Conservation (phyloP, 2,888 invertebrate species). For the Ophion ventricosus region DNA sequence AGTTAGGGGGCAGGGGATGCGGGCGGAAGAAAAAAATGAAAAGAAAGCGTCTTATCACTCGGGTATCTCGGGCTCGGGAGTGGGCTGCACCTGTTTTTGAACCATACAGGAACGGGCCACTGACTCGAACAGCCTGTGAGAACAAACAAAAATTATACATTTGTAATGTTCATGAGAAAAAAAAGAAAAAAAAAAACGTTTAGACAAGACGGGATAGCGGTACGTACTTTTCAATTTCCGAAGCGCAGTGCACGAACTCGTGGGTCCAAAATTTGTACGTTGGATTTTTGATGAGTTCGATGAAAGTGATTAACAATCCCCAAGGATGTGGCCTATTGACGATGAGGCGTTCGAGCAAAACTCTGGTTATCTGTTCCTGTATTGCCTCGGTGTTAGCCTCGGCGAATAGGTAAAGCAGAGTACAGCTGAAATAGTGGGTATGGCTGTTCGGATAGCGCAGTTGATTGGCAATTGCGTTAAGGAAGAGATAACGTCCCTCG, state of each 20-base stretch:
- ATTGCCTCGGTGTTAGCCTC: slow-evolving; percentile 99
- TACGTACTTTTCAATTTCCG: slow-evolving; percentile 98
- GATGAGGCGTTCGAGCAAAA: slow-evolving; percentile 97
- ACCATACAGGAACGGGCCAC: slow-evolving; percentile 98
- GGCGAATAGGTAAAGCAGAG: slow-evolving; percentile 97
- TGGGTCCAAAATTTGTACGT: slow-evolving; percentile 99
- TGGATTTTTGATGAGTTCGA: slow-evolving; percentile 99
- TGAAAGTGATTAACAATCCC: slow-evolving; percentile 99
- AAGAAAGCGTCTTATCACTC: slow-evolving; percentile 85
- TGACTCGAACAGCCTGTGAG: slow-evolving; percentile 94
- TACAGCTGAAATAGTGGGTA: slow-evolving; percentile 99
- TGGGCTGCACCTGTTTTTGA: slow-evolving; percentile 89
- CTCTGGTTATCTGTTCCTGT: slow-evolving; percentile 99
- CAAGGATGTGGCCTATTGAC: slow-evolving; percentile 99
- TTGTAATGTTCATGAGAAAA: not conserved
- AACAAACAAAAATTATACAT: slow-evolving; percentile 68
- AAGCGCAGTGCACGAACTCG: slow-evolving; percentile 99
- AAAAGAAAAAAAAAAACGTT: not conserved
- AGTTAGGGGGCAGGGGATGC: slow-evolving; percentile 13
- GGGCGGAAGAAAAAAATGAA: slow-evolving; percentile 71
- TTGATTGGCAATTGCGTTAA: slow-evolving; percentile 99
- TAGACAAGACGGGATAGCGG: not conserved
- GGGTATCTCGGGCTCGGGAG: slow-evolving; percentile 87
- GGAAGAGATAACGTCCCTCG: slow-evolving; percentile 98
- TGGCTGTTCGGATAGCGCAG: slow-evolving; percentile 99